A percentile compares a stretch with the other conserved stretches of the same genome.
phyloP scores from a whole-genome alignment of 2,113 vertebrate genomes.

The Rhabdornis inornatus region DNA sequence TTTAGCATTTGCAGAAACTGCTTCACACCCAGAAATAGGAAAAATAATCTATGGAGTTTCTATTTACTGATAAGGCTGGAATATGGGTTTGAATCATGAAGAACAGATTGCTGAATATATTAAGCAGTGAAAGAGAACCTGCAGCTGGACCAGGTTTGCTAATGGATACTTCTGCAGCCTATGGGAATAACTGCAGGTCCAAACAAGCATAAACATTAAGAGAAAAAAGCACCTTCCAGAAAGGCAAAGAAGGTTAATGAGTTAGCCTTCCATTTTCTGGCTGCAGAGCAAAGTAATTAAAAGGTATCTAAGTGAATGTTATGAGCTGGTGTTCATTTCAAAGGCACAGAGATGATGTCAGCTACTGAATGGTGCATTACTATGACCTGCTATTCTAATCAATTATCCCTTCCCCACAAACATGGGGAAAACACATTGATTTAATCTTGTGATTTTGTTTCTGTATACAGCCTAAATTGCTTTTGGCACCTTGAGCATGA shows the following conservation, averaged over 20 bases:
- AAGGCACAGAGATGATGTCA: conserved; percentile 9
- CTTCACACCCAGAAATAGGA: neutral
- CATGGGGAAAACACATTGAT: conserved; percentile 15
- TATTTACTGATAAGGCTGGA: conserved; percentile 1
- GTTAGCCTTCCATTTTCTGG: conserved; percentile 32
- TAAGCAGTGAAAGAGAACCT: neutral
- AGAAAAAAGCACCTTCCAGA: neutral
- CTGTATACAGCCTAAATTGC: neutral
- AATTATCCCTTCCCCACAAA: conserved; percentile 30
- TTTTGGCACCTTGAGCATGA: conserved; percentile 26
- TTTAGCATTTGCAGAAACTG: neutral
- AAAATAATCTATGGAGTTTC: neutral
- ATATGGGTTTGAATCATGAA: neutral
- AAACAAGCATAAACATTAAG: neutral
- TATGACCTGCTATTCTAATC: conserved; percentile 19
- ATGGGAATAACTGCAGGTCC: neutral
- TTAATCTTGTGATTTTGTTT: conserved; percentile 42
- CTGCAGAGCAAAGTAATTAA: conserved; percentile 48
- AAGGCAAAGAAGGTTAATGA: conserved; percentile 58
- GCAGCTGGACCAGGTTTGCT: neutral
- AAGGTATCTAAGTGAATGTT: conserved; percentile 8
- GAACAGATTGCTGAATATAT: neutral
- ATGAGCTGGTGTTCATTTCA: conserved; percentile 15
- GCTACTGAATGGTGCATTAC: neutral
- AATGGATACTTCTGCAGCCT: neutral